Evolutionary conservation across 2,888 invertebrate genomes (phyloP).

Genomic region (Chromoteleia sp.): DNA sequence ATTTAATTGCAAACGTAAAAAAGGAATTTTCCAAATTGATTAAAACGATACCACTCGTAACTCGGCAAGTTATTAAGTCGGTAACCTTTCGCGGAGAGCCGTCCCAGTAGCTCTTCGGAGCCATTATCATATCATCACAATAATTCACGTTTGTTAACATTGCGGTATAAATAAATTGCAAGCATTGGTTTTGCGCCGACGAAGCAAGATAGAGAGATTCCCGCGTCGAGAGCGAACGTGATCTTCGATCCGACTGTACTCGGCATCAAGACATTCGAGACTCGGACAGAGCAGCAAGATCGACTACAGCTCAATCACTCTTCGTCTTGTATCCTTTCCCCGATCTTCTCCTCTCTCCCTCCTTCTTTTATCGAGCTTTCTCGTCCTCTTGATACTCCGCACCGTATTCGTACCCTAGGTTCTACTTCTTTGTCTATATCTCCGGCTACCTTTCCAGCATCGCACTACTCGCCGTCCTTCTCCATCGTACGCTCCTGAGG

Average conservation of each 20-base stretch:
- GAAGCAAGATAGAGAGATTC: constrained; percentile 54
- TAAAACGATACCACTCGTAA: not conserved
- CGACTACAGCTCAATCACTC: constrained; percentile 84
- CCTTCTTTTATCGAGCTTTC: constrained; percentile 49
- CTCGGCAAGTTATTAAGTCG: constrained; percentile 2
- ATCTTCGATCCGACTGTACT: constrained; percentile 77
- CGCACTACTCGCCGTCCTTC: constrained; percentile 56
- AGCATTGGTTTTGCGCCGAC: constrained; percentile 31
- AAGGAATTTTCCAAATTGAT: not conserved
- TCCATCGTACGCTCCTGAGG: constrained; percentile 39
- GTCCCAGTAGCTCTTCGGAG: constrained; percentile 18
- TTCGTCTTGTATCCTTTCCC: constrained; percentile 80
- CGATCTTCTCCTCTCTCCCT: constrained; percentile 69
- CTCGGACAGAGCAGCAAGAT: constrained; percentile 82
- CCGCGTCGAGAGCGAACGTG: constrained; percentile 79
- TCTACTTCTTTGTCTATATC: constrained; percentile 61
- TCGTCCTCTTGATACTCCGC: constrained; percentile 37
- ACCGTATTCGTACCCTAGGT: constrained; percentile 26
- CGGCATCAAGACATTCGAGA: constrained; percentile 83
- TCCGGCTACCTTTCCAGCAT: constrained; percentile 50
- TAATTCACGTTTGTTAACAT: constrained; percentile 65
- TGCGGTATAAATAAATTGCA: constrained; percentile 61
- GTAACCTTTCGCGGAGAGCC: not conserved
- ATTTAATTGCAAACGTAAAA: not conserved
- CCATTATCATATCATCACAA: constrained; percentile 55